These are phyloP conservation scores for Platycheirus albimanus DNA, from an alignment of 2,888 invertebrate genomes.

Conservation along the genomic window DNA sequence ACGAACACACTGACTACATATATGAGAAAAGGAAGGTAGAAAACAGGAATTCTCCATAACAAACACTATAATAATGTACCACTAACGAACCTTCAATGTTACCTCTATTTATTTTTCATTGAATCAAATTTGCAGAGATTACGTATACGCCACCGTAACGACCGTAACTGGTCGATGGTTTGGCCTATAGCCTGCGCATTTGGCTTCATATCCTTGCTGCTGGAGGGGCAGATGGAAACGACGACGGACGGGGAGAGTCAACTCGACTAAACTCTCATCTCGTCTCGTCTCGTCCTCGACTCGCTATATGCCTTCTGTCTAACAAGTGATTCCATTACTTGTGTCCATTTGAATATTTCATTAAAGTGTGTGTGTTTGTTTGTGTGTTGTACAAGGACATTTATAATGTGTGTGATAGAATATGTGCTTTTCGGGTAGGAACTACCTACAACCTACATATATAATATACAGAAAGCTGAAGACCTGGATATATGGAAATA, in stretches of 20 bases:
- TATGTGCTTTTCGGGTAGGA: constrained; percentile 8
- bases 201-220: constrained; percentile 33
- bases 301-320: constrained; percentile 30
- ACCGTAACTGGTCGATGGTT: constrained; percentile 59
- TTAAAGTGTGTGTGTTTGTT: constrained; percentile 28
- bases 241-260: too few species aligned
- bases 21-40: constrained; percentile 15
- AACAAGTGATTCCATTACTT: constrained; percentile 73
- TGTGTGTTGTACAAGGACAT: constrained; percentile 21
- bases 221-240: too few species aligned
- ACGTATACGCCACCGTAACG: constrained; percentile 73
- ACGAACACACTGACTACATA: background rate
- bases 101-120: constrained; percentile 73
- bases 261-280: background rate
- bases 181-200: constrained; percentile 67
- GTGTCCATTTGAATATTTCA: constrained; percentile 74
- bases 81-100: constrained; percentile 70
- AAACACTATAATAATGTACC: constrained; percentile 58
- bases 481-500: background rate
- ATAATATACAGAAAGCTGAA: too few species aligned
- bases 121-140: constrained; percentile 73
- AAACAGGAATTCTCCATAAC: constrained; percentile 39
- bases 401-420: constrained; percentile 14
- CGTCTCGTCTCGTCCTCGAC: constrained; percentile 6
- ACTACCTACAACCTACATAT: too few species aligned